These are phyloP conservation scores for Julus scandinavius DNA, from an alignment of 2,888 invertebrate genomes.

Conservation along the genomic window DNA sequence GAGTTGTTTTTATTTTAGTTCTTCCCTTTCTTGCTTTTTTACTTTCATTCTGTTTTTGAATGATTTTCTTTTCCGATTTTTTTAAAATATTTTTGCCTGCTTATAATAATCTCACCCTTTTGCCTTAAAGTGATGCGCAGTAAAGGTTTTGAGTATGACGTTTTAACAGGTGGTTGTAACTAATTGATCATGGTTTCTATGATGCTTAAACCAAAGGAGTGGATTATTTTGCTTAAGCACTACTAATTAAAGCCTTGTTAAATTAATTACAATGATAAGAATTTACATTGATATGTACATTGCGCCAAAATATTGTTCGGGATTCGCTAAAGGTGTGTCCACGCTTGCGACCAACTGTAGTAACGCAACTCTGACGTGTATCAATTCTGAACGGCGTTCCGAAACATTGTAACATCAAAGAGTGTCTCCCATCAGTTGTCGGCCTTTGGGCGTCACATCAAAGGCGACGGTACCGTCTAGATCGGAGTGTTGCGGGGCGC, in stretches of 20 bases:
- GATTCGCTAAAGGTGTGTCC: no score
- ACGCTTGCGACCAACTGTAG: no score
- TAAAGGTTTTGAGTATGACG: background rate
- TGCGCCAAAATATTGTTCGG: background rate
- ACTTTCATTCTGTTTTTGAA: constrained; percentile 13
- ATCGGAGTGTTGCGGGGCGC: no score
- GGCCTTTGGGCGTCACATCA: no score
- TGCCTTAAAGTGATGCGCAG: background rate
- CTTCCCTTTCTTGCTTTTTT: constrained; percentile 44
- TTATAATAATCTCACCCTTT: background rate
- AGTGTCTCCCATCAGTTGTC: no score
- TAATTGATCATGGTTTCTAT: background rate
- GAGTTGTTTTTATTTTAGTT: constrained; percentile 51
- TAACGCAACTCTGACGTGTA: no score
- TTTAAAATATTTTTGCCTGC: background rate
- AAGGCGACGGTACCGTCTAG: no score
- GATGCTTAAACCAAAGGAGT: background rate
- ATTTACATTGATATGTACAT: background rate
- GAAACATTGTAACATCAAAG: no score
- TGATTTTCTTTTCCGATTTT: background rate
- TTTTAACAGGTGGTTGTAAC: constrained; percentile 29
- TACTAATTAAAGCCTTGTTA: background rate
- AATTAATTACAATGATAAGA: background rate
- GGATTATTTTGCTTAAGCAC: background rate
- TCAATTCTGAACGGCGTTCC: no score